phyloP scores from a whole-genome alignment of 2,113 vertebrate genomes.

The Bettongia penicillata region DNA sequence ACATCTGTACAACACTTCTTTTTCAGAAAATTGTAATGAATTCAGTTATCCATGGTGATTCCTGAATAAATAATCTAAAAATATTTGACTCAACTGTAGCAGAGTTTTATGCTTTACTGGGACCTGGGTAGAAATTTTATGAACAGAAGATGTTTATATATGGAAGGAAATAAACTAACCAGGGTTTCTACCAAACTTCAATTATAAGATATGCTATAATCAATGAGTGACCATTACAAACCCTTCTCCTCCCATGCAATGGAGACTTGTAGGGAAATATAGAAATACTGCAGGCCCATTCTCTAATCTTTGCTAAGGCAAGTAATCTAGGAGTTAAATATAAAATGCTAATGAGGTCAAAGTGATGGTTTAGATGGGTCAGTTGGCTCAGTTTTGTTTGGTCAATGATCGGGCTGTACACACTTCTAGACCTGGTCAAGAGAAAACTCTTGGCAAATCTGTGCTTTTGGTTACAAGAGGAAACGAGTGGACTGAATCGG shows the following conservation, averaged over 20 bases:
- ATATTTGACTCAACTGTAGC: background rate
- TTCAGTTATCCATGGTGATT: background rate
- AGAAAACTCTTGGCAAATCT: background rate
- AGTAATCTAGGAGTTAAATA: background rate
- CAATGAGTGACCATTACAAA: background rate
- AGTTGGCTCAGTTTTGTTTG: background rate
- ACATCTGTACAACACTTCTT: background rate
- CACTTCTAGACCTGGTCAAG: background rate
- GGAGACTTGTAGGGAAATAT: background rate
- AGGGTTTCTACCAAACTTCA: background rate
- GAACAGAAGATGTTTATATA: background rate
- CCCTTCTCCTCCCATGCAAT: background rate
- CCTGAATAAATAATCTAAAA: background rate
- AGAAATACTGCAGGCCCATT: background rate
- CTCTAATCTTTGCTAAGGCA: background rate
- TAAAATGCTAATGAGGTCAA: background rate
- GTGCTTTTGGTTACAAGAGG: background rate
- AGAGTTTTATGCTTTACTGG: constrained; percentile 23
- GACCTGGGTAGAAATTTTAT: background rate
- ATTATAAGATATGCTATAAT: background rate
- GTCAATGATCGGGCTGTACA: background rate
- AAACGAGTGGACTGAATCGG: background rate
- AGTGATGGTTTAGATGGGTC: background rate
- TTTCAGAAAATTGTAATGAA: background rate
- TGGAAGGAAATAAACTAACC: background rate